phyloP scores from a whole-genome alignment of 1,140 invertebrate species.

The Bilobella aurantiaca region DNA sequence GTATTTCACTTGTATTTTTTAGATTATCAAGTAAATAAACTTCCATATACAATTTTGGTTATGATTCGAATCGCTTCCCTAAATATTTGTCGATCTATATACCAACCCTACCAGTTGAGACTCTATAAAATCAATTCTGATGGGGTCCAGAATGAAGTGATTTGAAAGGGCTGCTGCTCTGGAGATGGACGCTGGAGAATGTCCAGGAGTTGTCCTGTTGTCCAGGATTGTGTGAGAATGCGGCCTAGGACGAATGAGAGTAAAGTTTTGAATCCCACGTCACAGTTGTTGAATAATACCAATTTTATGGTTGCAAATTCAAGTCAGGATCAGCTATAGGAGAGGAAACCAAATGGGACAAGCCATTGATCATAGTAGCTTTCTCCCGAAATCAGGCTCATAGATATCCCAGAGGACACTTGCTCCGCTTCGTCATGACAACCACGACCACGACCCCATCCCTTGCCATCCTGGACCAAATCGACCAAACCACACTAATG shows the following conservation, averaged over 20 bases:
- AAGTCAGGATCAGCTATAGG: slow-evolving; percentile 33
- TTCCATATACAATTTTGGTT: too few relatives aligned
- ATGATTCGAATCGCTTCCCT: too few relatives aligned
- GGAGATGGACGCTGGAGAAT: neutral
- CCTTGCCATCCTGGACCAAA: too few relatives aligned
- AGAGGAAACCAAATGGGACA: slow-evolving; percentile 34
- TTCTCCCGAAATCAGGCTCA: slow-evolving; percentile 29
- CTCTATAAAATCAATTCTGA: too few relatives aligned
- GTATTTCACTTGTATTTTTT: too few relatives aligned
- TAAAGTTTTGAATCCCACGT: slow-evolving; percentile 32
- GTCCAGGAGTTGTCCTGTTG: slow-evolving; percentile 22
- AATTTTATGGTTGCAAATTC: slow-evolving; percentile 37
- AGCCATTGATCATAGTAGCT: slow-evolving; percentile 35
- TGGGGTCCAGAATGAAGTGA: neutral
- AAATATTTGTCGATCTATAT: too few relatives aligned
- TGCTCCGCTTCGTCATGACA: neutral
- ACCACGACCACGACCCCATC: too few relatives aligned
- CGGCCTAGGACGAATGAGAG: slow-evolving; percentile 28
- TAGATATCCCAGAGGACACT: slow-evolving; percentile 31
- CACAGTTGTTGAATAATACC: slow-evolving; percentile 37
- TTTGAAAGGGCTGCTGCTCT: neutral
- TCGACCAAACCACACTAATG: too few relatives aligned
- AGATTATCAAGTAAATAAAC: too few relatives aligned
- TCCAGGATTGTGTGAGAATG: slow-evolving; percentile 35
- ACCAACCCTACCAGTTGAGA: too few relatives aligned